Percentiles rank a stretch among this genome's conserved stretches.
These are phyloP conservation scores for Heliconius hewitsoni DNA, from an alignment of 1,140 invertebrate species.

Conservation along the genomic window DNA sequence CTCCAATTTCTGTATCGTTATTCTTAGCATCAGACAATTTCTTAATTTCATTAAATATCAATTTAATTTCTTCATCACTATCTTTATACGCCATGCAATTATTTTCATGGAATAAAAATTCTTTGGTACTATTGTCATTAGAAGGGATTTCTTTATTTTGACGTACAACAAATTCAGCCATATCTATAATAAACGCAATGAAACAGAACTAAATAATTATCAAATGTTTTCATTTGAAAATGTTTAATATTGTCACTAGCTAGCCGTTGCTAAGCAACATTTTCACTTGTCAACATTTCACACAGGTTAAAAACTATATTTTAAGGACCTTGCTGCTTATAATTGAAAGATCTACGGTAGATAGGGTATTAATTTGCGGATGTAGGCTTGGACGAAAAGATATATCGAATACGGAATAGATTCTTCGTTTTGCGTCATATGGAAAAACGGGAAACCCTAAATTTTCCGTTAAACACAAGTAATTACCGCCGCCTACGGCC, in stretches of 20 bases:
- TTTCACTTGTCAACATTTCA: background rate
- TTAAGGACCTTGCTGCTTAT: no score
- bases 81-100: constrained; percentile 68
- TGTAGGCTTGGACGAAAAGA: no score
- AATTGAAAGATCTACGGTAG: no score
- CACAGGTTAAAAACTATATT: background rate
- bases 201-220: background rate
- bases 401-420: no score
- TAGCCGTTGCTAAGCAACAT: constrained; percentile 60
- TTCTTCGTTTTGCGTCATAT: no score
- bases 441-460: no score
- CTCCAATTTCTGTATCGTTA: constrained; percentile 53
- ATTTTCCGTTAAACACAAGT: no score
- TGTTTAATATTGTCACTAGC: background rate
- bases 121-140: constrained; percentile 68
- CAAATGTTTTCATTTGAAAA: constrained; percentile 4
- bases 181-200: background rate
- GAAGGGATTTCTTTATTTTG: constrained; percentile 45
- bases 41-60: constrained; percentile 73
- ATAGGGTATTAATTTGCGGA: no score
- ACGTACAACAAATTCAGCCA: constrained; percentile 24
- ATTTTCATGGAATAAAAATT: constrained; percentile 72
- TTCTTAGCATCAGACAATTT: constrained; percentile 59
- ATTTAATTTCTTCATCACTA: constrained; percentile 74
- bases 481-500: no score